phyloP scores from a whole-genome alignment of 2,888 invertebrate genomes.

The Busseola fusca region DNA sequence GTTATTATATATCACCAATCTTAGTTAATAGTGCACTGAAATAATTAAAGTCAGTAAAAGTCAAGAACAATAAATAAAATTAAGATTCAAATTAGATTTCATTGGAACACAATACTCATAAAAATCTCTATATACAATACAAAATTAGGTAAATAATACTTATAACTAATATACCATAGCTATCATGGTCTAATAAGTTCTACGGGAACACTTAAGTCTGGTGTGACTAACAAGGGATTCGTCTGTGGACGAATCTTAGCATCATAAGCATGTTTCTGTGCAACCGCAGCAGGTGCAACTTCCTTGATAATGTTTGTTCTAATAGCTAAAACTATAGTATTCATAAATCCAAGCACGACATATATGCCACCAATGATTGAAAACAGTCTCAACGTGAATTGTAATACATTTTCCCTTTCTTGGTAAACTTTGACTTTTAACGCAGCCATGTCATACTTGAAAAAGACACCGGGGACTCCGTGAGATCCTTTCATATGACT shows the following conservation, averaged over 20 bases:
- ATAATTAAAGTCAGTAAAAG: slow-evolving; percentile 32
- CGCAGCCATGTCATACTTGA: slow-evolving; percentile 98
- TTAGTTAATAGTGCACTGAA: slow-evolving; percentile 33
- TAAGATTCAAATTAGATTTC: slow-evolving; percentile 36
- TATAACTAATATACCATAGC: slow-evolving; percentile 46
- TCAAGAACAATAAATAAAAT: slow-evolving; percentile 39
- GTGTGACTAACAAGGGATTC: slow-evolving; percentile 77
- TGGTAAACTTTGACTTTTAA: slow-evolving; percentile 95
- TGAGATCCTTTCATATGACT: slow-evolving; percentile 93
- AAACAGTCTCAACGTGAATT: slow-evolving; percentile 96
- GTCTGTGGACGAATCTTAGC: slow-evolving; percentile 57
- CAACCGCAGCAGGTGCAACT: slow-evolving; percentile 57
- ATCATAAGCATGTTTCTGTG: slow-evolving; percentile 62
- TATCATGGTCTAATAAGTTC: slow-evolving; percentile 81
- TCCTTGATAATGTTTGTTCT: slow-evolving; percentile 69
- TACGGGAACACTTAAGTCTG: slow-evolving; percentile 79
- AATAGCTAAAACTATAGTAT: slow-evolving; percentile 75
- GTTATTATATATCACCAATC: slow-evolving; percentile 26
- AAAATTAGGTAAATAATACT: slow-evolving; percentile 41
- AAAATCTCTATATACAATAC: slow-evolving; percentile 62
- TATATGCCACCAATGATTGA: slow-evolving; percentile 98
- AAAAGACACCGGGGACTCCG: slow-evolving; percentile 97
- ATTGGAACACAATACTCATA: slow-evolving; percentile 30
- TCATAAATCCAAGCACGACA: slow-evolving; percentile 92
- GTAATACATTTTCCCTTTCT: slow-evolving; percentile 92